Conservation (phyloP, 2,797 vertebrate genomes). For the Sebastiscus tertius region DNA sequence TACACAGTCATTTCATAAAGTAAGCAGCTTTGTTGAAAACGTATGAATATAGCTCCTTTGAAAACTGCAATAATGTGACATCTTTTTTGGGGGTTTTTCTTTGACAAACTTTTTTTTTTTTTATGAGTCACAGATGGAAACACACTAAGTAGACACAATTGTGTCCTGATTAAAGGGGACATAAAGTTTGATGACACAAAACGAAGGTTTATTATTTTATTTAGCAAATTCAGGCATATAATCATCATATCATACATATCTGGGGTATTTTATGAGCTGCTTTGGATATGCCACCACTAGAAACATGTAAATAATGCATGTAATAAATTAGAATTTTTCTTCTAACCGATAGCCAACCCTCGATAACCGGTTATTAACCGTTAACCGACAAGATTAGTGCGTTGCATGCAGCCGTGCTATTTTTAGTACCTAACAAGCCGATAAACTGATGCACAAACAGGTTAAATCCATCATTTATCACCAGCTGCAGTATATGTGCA, state of each 20-base stretch:
- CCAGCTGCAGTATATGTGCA: no score
- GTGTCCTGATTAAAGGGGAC: neutral
- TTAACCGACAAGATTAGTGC: no score
- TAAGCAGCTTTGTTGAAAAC: neutral
- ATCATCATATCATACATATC: neutral
- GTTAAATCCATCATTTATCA: no score
- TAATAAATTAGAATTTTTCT: no score
- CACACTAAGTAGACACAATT: neutral
- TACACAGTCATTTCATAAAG: neutral
- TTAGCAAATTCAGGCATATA: neutral
- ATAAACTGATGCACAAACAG: no score
- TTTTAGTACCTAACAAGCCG: no score
- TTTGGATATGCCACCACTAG: neutral
- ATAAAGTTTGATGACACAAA: neutral
- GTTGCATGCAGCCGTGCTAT: no score
- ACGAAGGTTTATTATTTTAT: neutral
- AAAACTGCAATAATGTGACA: neutral
- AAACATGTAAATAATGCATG: neutral
- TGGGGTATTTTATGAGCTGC: neutral
- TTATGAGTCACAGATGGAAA: neutral
- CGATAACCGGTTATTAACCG: no score
- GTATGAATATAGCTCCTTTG: neutral
- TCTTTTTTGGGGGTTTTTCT: neutral
- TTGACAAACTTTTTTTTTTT: neutral
- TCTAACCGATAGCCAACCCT: no score